Conservation (phyloP, 2,113 vertebrate species). For the Aptenodytes patagonicus region DNA sequence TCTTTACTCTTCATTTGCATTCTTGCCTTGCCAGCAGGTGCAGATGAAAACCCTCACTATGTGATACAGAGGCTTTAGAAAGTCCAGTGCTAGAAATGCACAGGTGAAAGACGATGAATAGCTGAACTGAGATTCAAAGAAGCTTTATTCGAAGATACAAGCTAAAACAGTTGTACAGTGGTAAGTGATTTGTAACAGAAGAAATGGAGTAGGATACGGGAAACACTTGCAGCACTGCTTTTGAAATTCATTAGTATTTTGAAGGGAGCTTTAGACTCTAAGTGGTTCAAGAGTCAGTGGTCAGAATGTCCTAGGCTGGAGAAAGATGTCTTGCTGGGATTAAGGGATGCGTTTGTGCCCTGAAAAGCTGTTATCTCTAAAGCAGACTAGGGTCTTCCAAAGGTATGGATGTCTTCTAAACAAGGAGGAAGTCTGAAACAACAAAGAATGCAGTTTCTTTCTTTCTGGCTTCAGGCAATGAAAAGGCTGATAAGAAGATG, state of each 20-base stretch:
- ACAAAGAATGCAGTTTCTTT: not conserved
- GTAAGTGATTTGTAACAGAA: not conserved
- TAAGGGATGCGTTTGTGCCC: not conserved
- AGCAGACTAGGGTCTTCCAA: not conserved
- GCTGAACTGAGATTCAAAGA: not conserved
- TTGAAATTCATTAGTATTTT: not conserved
- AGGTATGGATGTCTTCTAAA: not conserved
- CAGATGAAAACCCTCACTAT: not conserved
- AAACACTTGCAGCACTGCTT: not conserved
- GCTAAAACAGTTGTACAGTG: not conserved
- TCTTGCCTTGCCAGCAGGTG: not conserved
- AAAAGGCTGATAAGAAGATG: not conserved
- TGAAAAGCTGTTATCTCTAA: not conserved
- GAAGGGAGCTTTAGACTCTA: not conserved
- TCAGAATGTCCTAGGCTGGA: not conserved
- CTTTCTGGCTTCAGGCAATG: not conserved
- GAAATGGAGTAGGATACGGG: accelerated
- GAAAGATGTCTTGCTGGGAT: not conserved
- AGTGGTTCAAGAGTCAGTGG: not conserved
- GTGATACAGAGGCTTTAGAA: not conserved
- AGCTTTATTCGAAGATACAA: not conserved
- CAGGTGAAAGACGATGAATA: not conserved
- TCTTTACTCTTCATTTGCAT: not conserved
- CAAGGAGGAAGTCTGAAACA: not conserved
- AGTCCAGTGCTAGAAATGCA: not conserved